phyloP scores from a whole-genome alignment of 2,888 invertebrate genomes.

The Salpingus planirostris region DNA sequence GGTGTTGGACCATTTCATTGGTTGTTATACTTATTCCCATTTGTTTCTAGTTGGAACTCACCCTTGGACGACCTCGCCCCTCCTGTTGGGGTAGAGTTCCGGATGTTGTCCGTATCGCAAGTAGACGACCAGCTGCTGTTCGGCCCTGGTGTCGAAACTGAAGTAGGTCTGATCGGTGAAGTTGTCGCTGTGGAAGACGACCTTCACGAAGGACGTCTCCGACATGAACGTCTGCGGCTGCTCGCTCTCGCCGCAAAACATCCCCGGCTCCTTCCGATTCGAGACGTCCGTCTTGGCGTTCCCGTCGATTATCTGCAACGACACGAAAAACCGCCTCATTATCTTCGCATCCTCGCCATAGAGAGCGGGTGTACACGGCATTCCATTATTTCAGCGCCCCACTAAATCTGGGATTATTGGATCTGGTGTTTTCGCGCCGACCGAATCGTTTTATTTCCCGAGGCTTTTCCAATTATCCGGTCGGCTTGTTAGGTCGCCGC shows the following conservation, averaged over 20 bases:
- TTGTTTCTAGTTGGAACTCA: constrained; percentile 39
- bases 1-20: no score
- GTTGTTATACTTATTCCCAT: neutral
- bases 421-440: constrained; percentile 33
- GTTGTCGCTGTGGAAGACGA: constrained; percentile 86
- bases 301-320: constrained; percentile 78
- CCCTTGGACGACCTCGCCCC: constrained; percentile 82
- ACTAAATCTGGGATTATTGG: constrained; percentile 35
- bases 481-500: constrained; percentile 31
- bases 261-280: constrained; percentile 79
- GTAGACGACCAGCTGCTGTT: constrained; percentile 85
- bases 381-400: constrained; percentile 27
- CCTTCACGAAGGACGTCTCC: constrained; percentile 86
- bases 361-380: constrained; percentile 9
- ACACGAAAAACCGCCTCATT: no score
- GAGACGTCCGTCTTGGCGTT: constrained; percentile 84
- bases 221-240: constrained; percentile 92
- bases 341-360: neutral
- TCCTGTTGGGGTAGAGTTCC: constrained; percentile 80
- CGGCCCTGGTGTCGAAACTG: constrained; percentile 78
- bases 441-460: constrained; percentile 34
- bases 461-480: constrained; percentile 38
- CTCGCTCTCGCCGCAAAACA: constrained; percentile 89
- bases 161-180: constrained; percentile 88
- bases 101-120: constrained; percentile 89